These are phyloP conservation scores for Hirtodrosophila duncani DNA, from an alignment of 2,888 invertebrate genomes.

Conservation along the genomic window DNA sequence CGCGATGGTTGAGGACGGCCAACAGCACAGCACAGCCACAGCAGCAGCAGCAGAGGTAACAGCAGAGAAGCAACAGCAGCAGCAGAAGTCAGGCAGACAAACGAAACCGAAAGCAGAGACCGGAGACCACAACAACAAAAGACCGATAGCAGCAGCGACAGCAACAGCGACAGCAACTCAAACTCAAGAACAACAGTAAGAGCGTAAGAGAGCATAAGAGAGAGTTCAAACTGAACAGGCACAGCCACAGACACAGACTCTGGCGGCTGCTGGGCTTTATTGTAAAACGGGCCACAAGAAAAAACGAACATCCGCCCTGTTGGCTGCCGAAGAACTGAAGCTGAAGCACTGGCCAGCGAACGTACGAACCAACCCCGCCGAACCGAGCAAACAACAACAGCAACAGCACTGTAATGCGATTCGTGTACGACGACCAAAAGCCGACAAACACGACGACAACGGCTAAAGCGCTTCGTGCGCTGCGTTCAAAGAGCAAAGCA, in stretches of 20 bases:
- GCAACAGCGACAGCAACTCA: constrained; percentile 34
- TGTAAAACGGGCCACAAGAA: constrained; percentile 48
- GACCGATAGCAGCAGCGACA: constrained; percentile 30
- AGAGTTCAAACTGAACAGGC: constrained; percentile 32
- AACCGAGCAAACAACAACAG: constrained; percentile 16
- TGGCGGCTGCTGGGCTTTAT: constrained; percentile 30
- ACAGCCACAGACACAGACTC: constrained; percentile 50
- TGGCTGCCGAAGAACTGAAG: constrained; percentile 67
- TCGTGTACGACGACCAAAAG: constrained; percentile 20
- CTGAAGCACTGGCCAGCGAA: constrained; percentile 36
- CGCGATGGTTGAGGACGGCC: constrained; percentile 55
- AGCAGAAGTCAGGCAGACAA: constrained; percentile 46
- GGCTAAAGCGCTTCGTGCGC: constrained; percentile 51
- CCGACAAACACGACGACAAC: constrained; percentile 37
- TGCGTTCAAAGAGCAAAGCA: constrained; percentile 51
- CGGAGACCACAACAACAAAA: constrained; percentile 44
- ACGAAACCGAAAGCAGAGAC: constrained; percentile 54
- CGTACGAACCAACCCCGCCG: constrained; percentile 19
- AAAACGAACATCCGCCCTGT: constrained; percentile 64
- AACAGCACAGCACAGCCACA: constrained; percentile 26
- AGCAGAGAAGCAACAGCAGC: constrained; percentile 7
- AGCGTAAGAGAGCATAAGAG: not conserved
- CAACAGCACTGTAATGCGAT: no score
- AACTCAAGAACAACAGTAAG: constrained; percentile 52
- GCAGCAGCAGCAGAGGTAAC: constrained; percentile 17